Percentiles rank a stretch among this genome's conserved stretches.
Conservation (phyloP, 2,888 invertebrate genomes). For the Allolobophora icterica region DNA sequence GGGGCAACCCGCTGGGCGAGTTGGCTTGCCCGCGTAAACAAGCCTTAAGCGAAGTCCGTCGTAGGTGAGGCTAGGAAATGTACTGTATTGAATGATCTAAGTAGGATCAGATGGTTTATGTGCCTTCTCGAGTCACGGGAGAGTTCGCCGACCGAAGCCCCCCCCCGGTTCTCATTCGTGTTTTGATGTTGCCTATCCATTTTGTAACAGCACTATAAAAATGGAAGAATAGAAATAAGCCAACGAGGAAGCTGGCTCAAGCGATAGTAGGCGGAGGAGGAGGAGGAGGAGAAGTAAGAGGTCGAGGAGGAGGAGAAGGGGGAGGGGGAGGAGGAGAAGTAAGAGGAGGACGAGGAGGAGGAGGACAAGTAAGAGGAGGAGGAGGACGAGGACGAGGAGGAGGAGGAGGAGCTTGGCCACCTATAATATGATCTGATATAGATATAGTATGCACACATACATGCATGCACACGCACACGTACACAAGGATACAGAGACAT, state of each 20-base stretch:
- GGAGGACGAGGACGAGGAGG: too few relatives aligned
- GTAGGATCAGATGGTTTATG: constrained; percentile 8
- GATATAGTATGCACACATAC: background rate
- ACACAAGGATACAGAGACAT: background rate
- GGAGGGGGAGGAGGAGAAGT: too few relatives aligned
- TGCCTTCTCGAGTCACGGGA: constrained; percentile 8
- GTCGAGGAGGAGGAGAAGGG: too few relatives aligned
- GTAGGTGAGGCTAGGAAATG: background rate
- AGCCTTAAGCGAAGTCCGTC: background rate
- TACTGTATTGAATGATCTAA: background rate
- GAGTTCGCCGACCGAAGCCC: background rate
- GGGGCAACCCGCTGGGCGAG: background rate
- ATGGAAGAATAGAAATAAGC: constrained; percentile 4
- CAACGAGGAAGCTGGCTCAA: background rate
- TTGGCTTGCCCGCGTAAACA: background rate
- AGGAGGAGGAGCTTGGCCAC: background rate
- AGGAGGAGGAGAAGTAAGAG: too few relatives aligned
- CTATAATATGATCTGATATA: background rate
- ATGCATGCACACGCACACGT: background rate
- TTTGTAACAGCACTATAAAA: background rate
- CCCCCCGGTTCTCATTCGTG: background rate
- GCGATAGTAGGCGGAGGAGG: too few relatives aligned
- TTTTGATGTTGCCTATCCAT: constrained; percentile 11
- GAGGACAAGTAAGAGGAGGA: too few relatives aligned
- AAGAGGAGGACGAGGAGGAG: too few relatives aligned